Evolutionary conservation across 2,888 invertebrate species (phyloP).

Genomic region (Bimastos eiseni): DNA sequence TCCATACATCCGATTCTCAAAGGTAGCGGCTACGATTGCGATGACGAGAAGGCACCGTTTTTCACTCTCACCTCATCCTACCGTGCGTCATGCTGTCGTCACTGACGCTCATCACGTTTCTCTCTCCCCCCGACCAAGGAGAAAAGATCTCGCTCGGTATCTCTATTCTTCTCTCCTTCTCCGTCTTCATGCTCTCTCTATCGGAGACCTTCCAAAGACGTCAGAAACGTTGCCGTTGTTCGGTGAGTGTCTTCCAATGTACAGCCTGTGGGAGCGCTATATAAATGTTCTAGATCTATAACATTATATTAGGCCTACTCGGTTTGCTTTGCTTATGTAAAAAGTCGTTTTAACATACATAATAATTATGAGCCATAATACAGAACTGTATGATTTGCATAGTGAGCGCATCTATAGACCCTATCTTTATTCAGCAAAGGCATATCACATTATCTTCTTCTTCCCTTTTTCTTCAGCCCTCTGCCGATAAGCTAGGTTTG

Average conservation of each 20-base stretch:
- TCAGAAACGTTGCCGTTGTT: constrained; percentile 36
- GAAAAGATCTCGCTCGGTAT: constrained; percentile 41
- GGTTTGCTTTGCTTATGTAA: no score
- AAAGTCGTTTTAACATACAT: no score
- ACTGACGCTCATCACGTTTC: constrained; percentile 37
- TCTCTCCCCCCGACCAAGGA: constrained; percentile 39
- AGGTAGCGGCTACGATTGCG: constrained; percentile 27
- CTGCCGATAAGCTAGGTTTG: no score
- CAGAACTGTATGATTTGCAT: no score
- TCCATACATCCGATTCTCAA: constrained; percentile 35
- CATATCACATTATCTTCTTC: no score
- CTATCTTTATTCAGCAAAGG: no score
- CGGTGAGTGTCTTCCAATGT: neutral
- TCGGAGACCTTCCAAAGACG: constrained; percentile 40
- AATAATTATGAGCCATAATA: no score
- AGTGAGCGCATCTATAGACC: no score
- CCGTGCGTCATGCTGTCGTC: constrained; percentile 39
- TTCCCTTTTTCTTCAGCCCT: no score
- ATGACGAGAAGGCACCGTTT: constrained; percentile 31
- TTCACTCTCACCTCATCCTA: constrained; percentile 39
- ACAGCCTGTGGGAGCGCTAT: no score
- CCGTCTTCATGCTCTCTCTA: constrained; percentile 37
- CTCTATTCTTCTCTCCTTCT: constrained; percentile 39
- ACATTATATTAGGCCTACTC: no score
- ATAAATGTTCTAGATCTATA: no score